Percentiles rank a stretch among this genome's conserved stretches.
These are phyloP conservation scores for Penaeus monodon DNA, from an alignment of 2,888 invertebrate genomes.

Conservation along the genomic window DNA sequence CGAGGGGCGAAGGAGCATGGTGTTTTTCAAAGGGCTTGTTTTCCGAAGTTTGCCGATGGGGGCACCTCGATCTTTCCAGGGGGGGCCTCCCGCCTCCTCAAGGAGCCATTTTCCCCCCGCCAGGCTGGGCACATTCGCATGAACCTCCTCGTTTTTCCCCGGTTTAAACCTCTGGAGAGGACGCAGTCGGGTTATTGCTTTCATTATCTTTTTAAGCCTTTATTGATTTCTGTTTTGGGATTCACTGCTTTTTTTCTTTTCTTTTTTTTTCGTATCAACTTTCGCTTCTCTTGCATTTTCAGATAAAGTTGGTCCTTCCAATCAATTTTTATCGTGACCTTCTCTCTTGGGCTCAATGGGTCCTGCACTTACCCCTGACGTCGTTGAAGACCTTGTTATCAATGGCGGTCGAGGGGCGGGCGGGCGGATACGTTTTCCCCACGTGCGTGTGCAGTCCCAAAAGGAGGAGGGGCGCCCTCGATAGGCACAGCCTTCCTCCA, in stretches of 20 bases:
- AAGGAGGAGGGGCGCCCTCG: constrained; percentile 71
- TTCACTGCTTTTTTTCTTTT: too few species aligned
- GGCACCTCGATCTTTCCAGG: constrained; percentile 73
- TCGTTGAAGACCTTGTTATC: constrained; percentile 69
- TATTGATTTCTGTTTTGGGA: neutral
- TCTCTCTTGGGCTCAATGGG: too few species aligned
- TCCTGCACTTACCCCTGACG: constrained; percentile 66
- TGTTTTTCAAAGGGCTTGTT: constrained; percentile 72
- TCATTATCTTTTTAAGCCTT: neutral
- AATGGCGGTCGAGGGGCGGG: constrained; percentile 68
- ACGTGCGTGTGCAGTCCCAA: constrained; percentile 70
- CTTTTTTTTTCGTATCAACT: too few species aligned
- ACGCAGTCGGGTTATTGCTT: neutral
- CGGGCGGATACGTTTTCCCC: constrained; percentile 69
- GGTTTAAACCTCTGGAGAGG: constrained; percentile 69
- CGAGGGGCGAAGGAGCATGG: constrained; percentile 70
- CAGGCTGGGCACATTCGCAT: constrained; percentile 71
- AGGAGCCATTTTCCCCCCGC: constrained; percentile 71
- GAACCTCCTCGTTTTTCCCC: constrained; percentile 70
- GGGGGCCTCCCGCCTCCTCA: constrained; percentile 69
- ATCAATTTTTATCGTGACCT: too few species aligned
- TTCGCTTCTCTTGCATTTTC: too few species aligned
- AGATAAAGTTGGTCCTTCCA: too few species aligned
- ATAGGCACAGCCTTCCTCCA: constrained; percentile 71
- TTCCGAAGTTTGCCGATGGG: constrained; percentile 73